Conservation (phyloP, 2,888 invertebrate genomes). For the Anoplius nigerrimus region DNA sequence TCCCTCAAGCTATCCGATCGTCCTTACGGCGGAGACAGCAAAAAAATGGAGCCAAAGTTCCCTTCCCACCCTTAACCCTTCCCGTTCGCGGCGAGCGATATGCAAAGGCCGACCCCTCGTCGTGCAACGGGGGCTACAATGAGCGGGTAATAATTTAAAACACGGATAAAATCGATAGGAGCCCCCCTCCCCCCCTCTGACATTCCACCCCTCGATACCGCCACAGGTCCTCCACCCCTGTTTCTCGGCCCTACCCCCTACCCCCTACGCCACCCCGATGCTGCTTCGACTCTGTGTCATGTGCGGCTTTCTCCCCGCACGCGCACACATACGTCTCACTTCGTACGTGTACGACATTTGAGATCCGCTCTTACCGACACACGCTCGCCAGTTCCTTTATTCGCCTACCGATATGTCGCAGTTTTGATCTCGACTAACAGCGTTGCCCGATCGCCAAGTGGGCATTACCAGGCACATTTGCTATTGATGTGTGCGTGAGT, state of each 20-base stretch:
- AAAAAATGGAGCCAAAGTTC: constrained; percentile 30
- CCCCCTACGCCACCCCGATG: constrained; percentile 1
- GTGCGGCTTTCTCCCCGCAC: constrained; percentile 31
- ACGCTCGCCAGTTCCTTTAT: not conserved
- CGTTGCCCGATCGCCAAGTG: not conserved
- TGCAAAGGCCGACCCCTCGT: constrained; percentile 37
- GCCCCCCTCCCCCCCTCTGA: constrained; percentile 35
- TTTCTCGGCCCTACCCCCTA: constrained; percentile 4
- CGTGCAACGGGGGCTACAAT: constrained; percentile 38
- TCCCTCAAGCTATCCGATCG: not conserved
- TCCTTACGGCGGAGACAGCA: constrained; percentile 17
- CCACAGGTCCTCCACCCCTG: constrained; percentile 27
- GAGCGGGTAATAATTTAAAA: constrained; percentile 65
- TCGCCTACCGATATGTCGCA: constrained; percentile 25
- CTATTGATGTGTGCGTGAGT: too few relatives aligned
- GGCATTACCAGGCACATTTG: too few relatives aligned
- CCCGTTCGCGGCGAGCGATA: constrained; percentile 31
- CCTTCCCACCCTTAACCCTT: constrained; percentile 46
- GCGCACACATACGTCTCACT: constrained; percentile 17
- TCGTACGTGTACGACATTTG: constrained; percentile 11
- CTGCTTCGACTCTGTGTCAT: constrained; percentile 25
- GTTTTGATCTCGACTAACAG: constrained; percentile 35
- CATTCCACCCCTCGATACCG: constrained; percentile 12
- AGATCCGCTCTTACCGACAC: constrained; percentile 19
- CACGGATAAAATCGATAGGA: constrained; percentile 66